Percentiles rank a stretch among this genome's conserved stretches.
These are phyloP conservation scores for Capreolus pygargus DNA, from an alignment of 2,113 vertebrate genomes.

Conservation along the genomic window DNA sequence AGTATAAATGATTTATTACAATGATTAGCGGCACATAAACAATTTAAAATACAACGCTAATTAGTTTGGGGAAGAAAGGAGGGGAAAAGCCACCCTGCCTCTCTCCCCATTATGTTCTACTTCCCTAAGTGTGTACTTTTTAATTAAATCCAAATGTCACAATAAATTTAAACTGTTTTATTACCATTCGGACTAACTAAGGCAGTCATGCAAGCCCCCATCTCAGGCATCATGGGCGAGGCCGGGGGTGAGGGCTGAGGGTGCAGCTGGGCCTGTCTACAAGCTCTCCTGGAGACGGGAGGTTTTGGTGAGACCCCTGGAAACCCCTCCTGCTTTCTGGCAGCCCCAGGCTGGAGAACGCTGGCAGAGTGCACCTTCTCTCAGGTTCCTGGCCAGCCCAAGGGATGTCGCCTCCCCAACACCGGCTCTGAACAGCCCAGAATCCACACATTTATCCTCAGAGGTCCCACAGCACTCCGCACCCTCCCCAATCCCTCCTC, in stretches of 20 bases:
- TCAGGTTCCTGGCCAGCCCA: neutral
- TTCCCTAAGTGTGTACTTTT: constrained; percentile 89
- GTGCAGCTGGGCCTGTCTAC: neutral
- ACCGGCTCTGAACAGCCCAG: neutral
- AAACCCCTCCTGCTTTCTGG: neutral
- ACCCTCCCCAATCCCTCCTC: neutral
- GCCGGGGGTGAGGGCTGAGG: constrained; percentile 20
- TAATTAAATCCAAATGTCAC: constrained; percentile 91
- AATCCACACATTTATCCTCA: neutral
- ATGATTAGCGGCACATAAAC: constrained; percentile 90
- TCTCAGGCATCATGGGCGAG: constrained; percentile 69
- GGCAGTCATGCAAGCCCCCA: constrained; percentile 80
- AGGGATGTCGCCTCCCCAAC: neutral
- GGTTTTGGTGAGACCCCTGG: neutral
- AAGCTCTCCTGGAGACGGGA: neutral
- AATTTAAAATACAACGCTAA: constrained; percentile 90
- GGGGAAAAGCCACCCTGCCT: constrained; percentile 83
- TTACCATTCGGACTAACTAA: constrained; percentile 82
- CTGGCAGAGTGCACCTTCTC: neutral
- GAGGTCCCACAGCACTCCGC: neutral
- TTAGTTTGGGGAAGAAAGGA: constrained; percentile 88
- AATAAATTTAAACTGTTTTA: constrained; percentile 90
- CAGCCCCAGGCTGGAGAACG: neutral
- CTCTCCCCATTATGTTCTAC: constrained; percentile 85
- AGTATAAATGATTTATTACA: constrained; percentile 91